Percentiles rank a stretch among this genome's conserved stretches.
Conservation (phyloP, 1,140 invertebrate species). For the Lordiphosa mommai region DNA sequence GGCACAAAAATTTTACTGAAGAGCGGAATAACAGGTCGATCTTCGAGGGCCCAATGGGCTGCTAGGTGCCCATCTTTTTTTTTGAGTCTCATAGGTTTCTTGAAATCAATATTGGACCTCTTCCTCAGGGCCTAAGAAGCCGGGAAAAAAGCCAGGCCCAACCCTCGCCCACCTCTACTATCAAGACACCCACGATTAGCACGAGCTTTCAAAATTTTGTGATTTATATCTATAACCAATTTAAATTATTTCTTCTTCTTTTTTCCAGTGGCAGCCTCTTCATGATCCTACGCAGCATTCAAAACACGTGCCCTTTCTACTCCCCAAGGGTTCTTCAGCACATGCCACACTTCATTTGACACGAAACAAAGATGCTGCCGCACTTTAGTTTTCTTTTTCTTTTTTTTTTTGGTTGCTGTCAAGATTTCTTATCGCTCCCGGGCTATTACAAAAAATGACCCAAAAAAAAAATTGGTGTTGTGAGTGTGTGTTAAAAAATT, state of each 20-base stretch:
- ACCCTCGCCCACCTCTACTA: no score
- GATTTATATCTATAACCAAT: slow-evolving; percentile 5
- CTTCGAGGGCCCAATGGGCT: no score
- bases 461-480: slow-evolving; percentile 30
- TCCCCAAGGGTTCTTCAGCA: slow-evolving; percentile 28
- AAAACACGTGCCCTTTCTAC: slow-evolving; percentile 23
- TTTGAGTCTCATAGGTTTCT: no score
- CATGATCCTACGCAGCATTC: slow-evolving; percentile 32
- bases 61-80: no score
- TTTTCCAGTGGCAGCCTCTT: slow-evolving; percentile 4
- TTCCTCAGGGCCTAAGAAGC: no score
- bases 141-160: no score
- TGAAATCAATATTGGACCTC: no score
- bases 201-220: neutral
- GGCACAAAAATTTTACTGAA: no score
- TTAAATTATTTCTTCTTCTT: no score
- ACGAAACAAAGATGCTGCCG: slow-evolving; percentile 29
- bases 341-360: slow-evolving; percentile 65
- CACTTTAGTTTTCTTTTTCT: slow-evolving; percentile 17
- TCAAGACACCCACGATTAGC: no score
- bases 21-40: no score
- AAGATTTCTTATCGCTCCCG: slow-evolving; percentile 41
- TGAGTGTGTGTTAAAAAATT: neutral
- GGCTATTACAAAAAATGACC: slow-evolving; percentile 59
- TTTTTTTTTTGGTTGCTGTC: slow-evolving; percentile 5